These are phyloP conservation scores for Zoanthus solanderi DNA, from an alignment of 92 coral and sea anemone genomes.

Conservation along the genomic window DNA sequence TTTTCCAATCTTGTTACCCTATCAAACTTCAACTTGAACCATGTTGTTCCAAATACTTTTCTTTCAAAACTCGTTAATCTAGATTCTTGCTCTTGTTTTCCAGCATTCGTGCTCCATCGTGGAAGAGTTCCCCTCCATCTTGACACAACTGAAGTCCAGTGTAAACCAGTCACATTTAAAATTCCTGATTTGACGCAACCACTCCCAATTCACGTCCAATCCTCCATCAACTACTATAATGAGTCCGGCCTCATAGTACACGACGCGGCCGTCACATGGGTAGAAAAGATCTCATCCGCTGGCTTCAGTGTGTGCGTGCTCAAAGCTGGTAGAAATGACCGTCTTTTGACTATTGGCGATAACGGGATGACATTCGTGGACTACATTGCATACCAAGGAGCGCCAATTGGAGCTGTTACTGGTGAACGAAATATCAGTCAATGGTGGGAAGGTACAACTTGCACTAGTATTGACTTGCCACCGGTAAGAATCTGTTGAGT, in stretches of 20 bases:
- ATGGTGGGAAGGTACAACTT: slow-evolving; percentile 90
- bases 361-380: slow-evolving; percentile 78
- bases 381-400: slow-evolving; percentile 77
- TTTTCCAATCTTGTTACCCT: too few relatives aligned
- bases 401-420: slow-evolving; percentile 78
- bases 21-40: too few relatives aligned
- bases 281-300: slow-evolving; percentile 64
- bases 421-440: slow-evolving; percentile 70
- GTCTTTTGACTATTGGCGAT: slow-evolving; percentile 63
- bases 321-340: slow-evolving; percentile 81
- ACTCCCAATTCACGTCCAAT: slow-evolving; percentile 45
- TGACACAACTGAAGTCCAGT: slow-evolving; percentile 69
- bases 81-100: neutral
- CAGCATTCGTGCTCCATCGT: slow-evolving; percentile 76
- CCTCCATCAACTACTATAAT: slow-evolving; percentile 79
- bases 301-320: slow-evolving; percentile 75
- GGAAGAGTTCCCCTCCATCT: slow-evolving; percentile 71
- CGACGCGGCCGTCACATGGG: slow-evolving; percentile 85
- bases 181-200: slow-evolving; percentile 53
- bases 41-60: too few relatives aligned
- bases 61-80: too few relatives aligned
- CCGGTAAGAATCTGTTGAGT: slow-evolving; percentile 35
- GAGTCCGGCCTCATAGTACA: slow-evolving; percentile 61
- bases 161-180: slow-evolving; percentile 47
- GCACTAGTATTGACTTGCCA: slow-evolving; percentile 65